Base-by-base conservation (phyloP, 2,113 vertebrate genomes). In the Maccullochella peelii region DNA sequence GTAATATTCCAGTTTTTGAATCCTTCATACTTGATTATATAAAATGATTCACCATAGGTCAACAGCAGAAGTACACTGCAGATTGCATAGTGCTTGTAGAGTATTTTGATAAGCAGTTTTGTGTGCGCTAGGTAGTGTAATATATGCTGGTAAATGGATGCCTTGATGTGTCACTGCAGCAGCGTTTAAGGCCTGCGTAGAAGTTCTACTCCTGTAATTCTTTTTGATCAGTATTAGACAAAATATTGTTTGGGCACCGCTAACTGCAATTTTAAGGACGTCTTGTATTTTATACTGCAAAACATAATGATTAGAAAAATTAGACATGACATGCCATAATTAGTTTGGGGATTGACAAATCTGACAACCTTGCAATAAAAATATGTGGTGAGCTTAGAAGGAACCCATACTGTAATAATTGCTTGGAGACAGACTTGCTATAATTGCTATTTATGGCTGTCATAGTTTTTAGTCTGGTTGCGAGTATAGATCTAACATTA, bases 11-110 rank as follows among this genome's bases (percentile, higher is more conserved):
- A 80, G 3, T 71, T 91, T 82, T 81, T 85, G 9, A 90, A 80
- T 92, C 87, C 81, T 78, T 90, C 25, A 79, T 82, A 89, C 89
- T 91, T 91, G 84, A 90, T 90, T 71, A 81, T 52, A 62, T 79
- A 23, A 21, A 67, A 38, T 72, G 36, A 70, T 82, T 84, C 44
- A 79, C 49, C 15, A 61, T 81, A 88, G 89, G 83, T 85, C 82
- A 79, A 36, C 57, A 80, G 75, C 68, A 86, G 62, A 82, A 76
- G 70, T 57, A 77, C 78, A 71, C 74, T 66, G 79, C 68, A 68
- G 74, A 76, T 71, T 80, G 66, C 58, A 10, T 80, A 54, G 59
- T 73, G 75, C 82, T 88, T 81, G 86, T 90, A 70, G 73, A 82
- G 55, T 77, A 27, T 86, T 65, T 79, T 84, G 77, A 77, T 71